Evolutionary conservation across 2,797 vertebrate genomes (phyloP).

Genomic region (Pangasius djambal): DNA sequence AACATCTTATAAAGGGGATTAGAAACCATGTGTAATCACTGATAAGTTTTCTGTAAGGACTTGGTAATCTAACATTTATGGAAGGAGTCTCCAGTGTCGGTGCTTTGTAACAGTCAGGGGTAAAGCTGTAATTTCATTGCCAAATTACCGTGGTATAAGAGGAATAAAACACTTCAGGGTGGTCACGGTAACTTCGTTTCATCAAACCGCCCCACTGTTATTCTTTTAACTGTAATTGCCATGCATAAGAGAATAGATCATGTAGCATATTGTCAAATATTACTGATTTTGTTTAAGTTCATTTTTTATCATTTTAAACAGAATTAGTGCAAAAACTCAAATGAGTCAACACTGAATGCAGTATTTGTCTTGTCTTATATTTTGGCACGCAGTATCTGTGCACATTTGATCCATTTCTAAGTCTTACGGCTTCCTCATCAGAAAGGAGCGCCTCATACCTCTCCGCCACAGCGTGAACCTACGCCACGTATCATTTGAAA

Average conservation of each 20-base stretch:
- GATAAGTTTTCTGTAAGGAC: no score
- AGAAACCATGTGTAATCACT: background rate
- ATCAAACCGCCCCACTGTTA: background rate
- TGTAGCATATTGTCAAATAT: background rate
- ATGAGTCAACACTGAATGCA: background rate
- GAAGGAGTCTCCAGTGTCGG: background rate
- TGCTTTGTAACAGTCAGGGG: background rate
- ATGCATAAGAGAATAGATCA: background rate
- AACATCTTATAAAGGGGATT: background rate
- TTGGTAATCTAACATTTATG: background rate
- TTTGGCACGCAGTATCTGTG: background rate
- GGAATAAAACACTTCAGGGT: background rate
- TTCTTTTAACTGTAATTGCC: background rate
- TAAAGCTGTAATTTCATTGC: background rate
- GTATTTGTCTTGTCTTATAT: background rate
- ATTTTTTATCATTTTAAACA: background rate
- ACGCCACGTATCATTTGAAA: slow-evolving; percentile 52
- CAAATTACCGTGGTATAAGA: background rate
- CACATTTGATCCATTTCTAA: background rate
- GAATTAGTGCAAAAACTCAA: background rate
- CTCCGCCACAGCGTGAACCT: slow-evolving; percentile 28
- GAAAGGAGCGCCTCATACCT: background rate
- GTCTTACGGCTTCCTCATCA: background rate
- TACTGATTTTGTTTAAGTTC: background rate
- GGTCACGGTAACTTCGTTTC: background rate